Evolutionary conservation across 2,797 vertebrate genomes (phyloP).

Genomic region (Toxotes lorentzi): DNA sequence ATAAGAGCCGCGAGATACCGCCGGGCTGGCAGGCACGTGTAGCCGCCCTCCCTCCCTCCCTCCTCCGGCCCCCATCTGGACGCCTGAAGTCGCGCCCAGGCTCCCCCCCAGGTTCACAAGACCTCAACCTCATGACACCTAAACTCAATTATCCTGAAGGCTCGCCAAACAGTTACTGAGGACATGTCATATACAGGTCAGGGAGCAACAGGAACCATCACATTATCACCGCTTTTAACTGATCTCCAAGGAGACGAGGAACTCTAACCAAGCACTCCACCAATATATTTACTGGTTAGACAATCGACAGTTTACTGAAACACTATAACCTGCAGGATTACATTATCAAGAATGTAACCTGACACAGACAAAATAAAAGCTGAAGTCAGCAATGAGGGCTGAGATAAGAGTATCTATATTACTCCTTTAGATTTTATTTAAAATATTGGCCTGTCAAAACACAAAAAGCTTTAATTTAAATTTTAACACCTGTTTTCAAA

Average conservation of each 20-base stretch:
- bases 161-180: slow-evolving; percentile 37
- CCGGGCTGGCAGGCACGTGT: slow-evolving; percentile 52
- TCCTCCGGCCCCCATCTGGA: slow-evolving; percentile 24
- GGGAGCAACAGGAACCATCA: slow-evolving; percentile 31
- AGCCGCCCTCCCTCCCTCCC: slow-evolving; percentile 13
- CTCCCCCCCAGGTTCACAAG: slow-evolving; percentile 53
- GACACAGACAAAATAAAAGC: background rate
- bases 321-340: background rate
- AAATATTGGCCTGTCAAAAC: background rate
- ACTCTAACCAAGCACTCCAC: background rate
- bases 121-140: slow-evolving; percentile 67
- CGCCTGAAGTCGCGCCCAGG: slow-evolving; percentile 11
- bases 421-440: background rate
- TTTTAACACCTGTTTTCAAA: background rate
- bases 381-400: background rate
- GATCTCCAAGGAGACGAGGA: background rate
- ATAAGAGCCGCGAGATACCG: slow-evolving; percentile 62
- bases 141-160: slow-evolving; percentile 71
- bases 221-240: slow-evolving; percentile 27
- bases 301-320: background rate
- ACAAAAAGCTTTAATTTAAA: background rate
- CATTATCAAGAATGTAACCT: background rate
- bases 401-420: background rate
- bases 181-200: slow-evolving; percentile 28
- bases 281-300: background rate